Base-by-base conservation (phyloP, 2,888 invertebrate genomes). In the Rhagonycha fulva region DNA sequence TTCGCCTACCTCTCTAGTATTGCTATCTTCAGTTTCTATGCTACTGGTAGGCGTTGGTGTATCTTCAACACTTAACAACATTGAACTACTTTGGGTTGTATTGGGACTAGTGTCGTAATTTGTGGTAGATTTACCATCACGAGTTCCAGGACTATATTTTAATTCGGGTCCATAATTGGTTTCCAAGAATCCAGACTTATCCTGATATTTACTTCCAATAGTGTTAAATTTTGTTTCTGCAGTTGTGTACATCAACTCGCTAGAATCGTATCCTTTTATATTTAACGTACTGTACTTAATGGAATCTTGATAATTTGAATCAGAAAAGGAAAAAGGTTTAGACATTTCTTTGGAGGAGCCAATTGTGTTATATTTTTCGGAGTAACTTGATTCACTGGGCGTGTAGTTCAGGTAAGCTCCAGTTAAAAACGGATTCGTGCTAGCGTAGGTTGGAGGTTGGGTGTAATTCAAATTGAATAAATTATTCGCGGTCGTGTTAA, bases 371-470 rank as follows among this genome's bases (percentile, higher is more conserved):
- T 85, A 88, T 80, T 88, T 88, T 32, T 87, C 86, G 26, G 81
- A 82, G 61, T 82, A 81, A 69, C 74, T 79, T 14, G 85, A 84
- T 14, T 82, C 83, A 4, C 76, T 79, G 0, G 87, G 84, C 24
- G 83, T 85, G 80, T 88, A 88, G 74, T 86, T 86, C 81, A 88
- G 80, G 78, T 88, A 88, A 10, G 88, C 87, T 2, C 88, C 88
- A 4, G 88, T 88, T 83, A 92, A 87, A 87, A 92, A 92, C 74
- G 92, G 92, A 87, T 92, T 92, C 68, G 92, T 92, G 78, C 88
- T 89, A n/a, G 87, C 87, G 78, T 88, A 89, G 10, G 87, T 87
- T 3, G 87, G 85, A 5, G 87, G 87, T 79, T 85, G 86, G 7
- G 77, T 79, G 78, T 82, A 83, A 75, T 75, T 83, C 66, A 85